Evolutionary conservation across 37 sponge, comb jelly and placozoan species (phyloP).

Genomic region (Dysidea cf. avara): DNA sequence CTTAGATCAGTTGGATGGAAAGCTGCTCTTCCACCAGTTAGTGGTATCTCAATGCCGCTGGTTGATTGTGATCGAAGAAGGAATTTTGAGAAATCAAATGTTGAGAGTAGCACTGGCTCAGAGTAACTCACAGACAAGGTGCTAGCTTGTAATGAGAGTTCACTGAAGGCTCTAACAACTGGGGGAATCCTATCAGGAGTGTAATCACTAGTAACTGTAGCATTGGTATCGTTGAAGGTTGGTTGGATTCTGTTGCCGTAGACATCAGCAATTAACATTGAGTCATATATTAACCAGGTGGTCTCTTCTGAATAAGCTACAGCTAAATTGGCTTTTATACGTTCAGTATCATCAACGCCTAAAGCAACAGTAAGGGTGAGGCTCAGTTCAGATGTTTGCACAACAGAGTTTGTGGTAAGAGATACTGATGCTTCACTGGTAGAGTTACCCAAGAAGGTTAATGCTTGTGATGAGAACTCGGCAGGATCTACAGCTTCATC

Average conservation of each 20-base stretch:
- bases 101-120: slow-evolving; percentile 58
- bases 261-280: slow-evolving; percentile 55
- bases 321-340: slow-evolving; percentile 59
- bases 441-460: slow-evolving; percentile 40
- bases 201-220: slow-evolving; percentile 50
- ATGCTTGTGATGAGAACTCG: slow-evolving; percentile 25
- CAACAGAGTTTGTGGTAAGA: slow-evolving; percentile 17
- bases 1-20: slow-evolving; percentile 31
- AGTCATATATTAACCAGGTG: slow-evolving; percentile 60
- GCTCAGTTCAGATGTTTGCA: slow-evolving; percentile 22
- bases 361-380: slow-evolving; percentile 21
- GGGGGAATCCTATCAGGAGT: slow-evolving; percentile 51
- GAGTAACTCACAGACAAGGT: slow-evolving; percentile 65
- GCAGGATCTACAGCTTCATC: slow-evolving; percentile 68
- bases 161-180: slow-evolving; percentile 44
- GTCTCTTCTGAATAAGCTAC: slow-evolving; percentile 67
- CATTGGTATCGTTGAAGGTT: slow-evolving; percentile 31
- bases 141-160: slow-evolving; percentile 60
- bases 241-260: slow-evolving; percentile 29
- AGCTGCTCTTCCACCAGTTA: slow-evolving; percentile 62
- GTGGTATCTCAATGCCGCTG: slow-evolving; percentile 23
- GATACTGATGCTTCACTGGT: slow-evolving; percentile 16
- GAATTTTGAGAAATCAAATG: slow-evolving; percentile 41
- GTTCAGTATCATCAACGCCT: slow-evolving; percentile 49
- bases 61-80: slow-evolving; percentile 33